Evolutionary conservation across 2,888 invertebrate genomes (phyloP).

Genomic region (Morinoia aosen): DNA sequence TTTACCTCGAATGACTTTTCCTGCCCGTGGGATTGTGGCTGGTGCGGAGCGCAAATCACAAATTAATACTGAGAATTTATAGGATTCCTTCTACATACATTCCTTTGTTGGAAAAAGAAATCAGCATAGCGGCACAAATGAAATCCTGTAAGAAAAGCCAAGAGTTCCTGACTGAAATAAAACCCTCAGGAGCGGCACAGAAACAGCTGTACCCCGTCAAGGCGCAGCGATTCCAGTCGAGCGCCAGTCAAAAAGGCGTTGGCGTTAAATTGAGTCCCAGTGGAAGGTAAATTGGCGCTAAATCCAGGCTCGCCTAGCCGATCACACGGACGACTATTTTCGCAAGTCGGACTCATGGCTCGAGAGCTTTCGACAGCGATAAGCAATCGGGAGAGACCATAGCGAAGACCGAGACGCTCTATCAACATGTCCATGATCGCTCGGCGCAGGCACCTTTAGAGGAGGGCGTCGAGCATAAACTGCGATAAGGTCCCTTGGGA

Average conservation of each 20-base stretch:
- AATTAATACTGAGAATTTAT: neutral
- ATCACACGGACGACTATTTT: neutral
- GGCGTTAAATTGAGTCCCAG: neutral
- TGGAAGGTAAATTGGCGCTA: neutral
- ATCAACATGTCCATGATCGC: constrained; percentile 42
- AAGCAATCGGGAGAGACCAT: constrained; percentile 15
- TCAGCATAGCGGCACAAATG: neutral
- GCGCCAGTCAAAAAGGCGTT: neutral
- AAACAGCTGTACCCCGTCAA: neutral
- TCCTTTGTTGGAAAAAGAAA: neutral
- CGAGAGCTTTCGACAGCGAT: constrained; percentile 30
- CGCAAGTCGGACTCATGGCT: constrained; percentile 12
- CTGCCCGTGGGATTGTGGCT: neutral
- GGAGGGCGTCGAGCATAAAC: neutral
- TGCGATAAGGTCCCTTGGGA: neutral
- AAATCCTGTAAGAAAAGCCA: neutral
- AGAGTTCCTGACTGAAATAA: neutral
- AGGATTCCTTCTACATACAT: neutral
- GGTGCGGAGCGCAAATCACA: neutral
- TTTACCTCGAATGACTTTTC: neutral
- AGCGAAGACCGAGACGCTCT: neutral
- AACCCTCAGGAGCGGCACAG: neutral
- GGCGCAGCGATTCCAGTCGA: neutral
- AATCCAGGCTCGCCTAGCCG: neutral
- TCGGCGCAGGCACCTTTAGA: constrained; percentile 9